Evolutionary conservation across 1,140 invertebrate species (phyloP), one percentile per base, ranked within the genome.

Genomic region (Oscheius sp.): DNA sequence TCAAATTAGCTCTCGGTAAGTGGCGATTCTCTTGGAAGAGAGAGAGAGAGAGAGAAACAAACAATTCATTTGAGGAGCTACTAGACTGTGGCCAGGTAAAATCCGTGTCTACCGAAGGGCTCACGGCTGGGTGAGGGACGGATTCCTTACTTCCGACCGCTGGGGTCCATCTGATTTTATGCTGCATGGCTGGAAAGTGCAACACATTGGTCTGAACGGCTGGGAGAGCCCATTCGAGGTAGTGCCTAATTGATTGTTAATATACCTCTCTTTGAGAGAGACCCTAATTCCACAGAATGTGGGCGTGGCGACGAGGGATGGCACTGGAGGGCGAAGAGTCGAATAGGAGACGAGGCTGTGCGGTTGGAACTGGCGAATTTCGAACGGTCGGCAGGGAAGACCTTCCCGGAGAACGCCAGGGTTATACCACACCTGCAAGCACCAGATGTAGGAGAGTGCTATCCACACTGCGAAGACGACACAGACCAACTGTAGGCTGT

Each of bases 391-490:
- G 42, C 79, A 1, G 78, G 67, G 0, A 55, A 34, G 18, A 75
- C n/a, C 29, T 79, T 78, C 45, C 78, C 78, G n/a, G 69, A 78
- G 42, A 52, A 74, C 26, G 78, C 69, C 18, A 63, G 73, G 34
- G 62, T 75, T 29, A 36, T 78, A 23, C 78, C 78, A 2, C 68
- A 75, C 59, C 55, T 79, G n/a, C 15, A 32, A 0, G 18, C 67
- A 36, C 70, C 75, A 7, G 78, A 79, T 46, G 64, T 80, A 29
- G 78, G 69, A 10, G 32, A 59, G 3, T 79, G 78, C 36, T 79
- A 67, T 42, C 78, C 78, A 23, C 52, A 79, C 20, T 79, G 78
- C 34, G 78, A 79, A 29, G 72, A 74, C 49, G 28, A 52, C 18
- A 55, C 49, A 7, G 49, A 55, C 23, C n/a, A n/a, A n/a, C n/a